A percentile compares a stretch with the other conserved stretches of the same genome.
These are phyloP conservation scores for Mesopsocus fuscifrons DNA, from an alignment of 2,888 invertebrate genomes.

Conservation along the genomic window DNA sequence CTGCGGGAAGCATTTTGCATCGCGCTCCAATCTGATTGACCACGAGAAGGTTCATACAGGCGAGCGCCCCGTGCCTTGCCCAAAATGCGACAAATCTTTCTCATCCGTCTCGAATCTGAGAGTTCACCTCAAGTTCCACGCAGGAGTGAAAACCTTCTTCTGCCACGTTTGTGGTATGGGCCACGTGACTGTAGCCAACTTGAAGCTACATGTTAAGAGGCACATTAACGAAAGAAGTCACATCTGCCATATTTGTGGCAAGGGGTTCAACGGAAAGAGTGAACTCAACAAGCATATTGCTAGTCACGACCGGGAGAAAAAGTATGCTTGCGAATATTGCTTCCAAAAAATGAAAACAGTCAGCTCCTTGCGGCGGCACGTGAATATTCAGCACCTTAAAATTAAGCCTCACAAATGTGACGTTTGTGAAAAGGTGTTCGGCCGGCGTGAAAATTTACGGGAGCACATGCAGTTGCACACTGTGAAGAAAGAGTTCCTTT, in stretches of 20 bases:
- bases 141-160: slow-evolving; percentile 16
- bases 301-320: slow-evolving; percentile 39
- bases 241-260: slow-evolving; percentile 18
- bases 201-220: slow-evolving; percentile 18
- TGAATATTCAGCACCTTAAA: slow-evolving; percentile 44
- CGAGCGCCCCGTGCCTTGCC: slow-evolving; percentile 14
- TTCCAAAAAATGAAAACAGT: slow-evolving; percentile 23
- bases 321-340: slow-evolving; percentile 38
- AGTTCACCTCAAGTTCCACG: slow-evolving; percentile 17
- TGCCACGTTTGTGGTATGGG: slow-evolving; percentile 28
- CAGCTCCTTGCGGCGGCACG: slow-evolving; percentile 33
- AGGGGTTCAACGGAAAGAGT: slow-evolving; percentile 44
- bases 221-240: slow-evolving; percentile 17
- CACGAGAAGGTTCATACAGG: slow-evolving; percentile 18
- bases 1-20: slow-evolving; percentile 6
- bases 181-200: slow-evolving; percentile 13
- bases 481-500: not conserved
- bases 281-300: slow-evolving; percentile 39
- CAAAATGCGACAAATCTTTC: slow-evolving; percentile 16
- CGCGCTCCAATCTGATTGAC: slow-evolving; percentile 18
- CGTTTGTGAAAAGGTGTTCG: slow-evolving; percentile 47
- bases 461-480: slow-evolving; percentile 7
- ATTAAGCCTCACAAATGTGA: slow-evolving; percentile 52
- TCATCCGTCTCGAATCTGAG: slow-evolving; percentile 5
- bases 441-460: slow-evolving; percentile 46